Base-by-base conservation (phyloP, 1,140 invertebrate genomes). In the Pseudomyrmex sp. region DNA sequence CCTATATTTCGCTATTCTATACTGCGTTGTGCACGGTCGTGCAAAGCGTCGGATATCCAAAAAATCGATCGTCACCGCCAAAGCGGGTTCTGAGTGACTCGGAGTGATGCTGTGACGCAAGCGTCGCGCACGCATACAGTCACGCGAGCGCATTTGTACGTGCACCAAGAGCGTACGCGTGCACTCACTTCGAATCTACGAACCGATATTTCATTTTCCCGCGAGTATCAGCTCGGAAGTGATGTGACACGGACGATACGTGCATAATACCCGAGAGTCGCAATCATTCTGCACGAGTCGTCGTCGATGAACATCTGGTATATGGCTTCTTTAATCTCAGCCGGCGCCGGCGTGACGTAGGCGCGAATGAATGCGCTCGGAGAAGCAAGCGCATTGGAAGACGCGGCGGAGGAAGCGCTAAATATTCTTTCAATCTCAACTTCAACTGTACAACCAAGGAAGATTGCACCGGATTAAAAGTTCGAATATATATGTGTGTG, bases 301-400 rank as follows among this genome's bases (percentile, higher is more conserved):
- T 48, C 63, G 56, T 48, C 63, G 87, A 90, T 91, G 90, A 89
- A 90, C 90, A 85, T 70, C 82, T 70, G 50, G 74, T 62, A 54
- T 90, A 86, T 70, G 93, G 92, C 82, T 94, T 94, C 93, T 91
- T 93, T 93, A 93, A 94, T 94, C 91, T 93, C 83, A 89, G 77
- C 89, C 85, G 89, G 79, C 87, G 85, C 76, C 89, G 89, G 90
- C 87, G 89, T 75, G 87, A 90, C 86, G 26, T 13, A 18, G 13
- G 23, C 8, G 56, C 26, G 52, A 65, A 58, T 48, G 80, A 73
- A 61, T 82, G 50, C 9, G 18, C 35, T 35, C 44, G 15, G 68
- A 52, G 23, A n/a, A 18, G 23, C n/a, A n/a, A 12, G 48, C 13
- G 15, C 23, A 18, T n/a, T 15, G 15, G 23, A 15, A 52, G 12